phyloP scores from a whole-genome alignment of 2,113 vertebrate genomes.

The Festucalex cinctus region DNA sequence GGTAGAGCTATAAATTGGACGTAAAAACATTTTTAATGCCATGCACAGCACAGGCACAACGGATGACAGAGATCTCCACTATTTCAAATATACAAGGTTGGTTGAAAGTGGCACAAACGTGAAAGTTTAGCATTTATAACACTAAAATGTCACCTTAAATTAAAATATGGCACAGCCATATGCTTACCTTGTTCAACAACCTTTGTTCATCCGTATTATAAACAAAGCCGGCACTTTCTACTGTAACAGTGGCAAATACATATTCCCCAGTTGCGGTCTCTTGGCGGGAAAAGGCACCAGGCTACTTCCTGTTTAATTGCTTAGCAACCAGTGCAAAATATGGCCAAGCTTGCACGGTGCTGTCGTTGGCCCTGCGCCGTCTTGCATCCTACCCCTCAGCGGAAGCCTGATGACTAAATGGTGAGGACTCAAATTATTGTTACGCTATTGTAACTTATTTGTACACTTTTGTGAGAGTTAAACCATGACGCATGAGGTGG shows the following conservation, averaged over 20 bases:
- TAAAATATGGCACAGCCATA: not conserved
- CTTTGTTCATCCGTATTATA: not conserved
- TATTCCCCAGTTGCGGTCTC: too few species aligned
- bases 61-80: too few species aligned
- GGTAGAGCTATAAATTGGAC: too few species aligned
- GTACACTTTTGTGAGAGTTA: not conserved
- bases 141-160: not conserved
- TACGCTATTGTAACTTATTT: not conserved
- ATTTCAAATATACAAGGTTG: not conserved
- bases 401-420: not conserved
- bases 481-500: conserved; percentile 1
- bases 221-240: not conserved
- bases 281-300: not conserved
- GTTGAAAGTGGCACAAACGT: not conserved
- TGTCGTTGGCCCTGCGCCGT: not conserved
- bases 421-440: not conserved
- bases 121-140: not conserved
- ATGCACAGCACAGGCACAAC: too few species aligned
- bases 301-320: not conserved
- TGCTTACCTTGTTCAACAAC: not conserved
- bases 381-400: not conserved
- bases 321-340: not conserved
- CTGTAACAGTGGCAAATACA: too few species aligned
- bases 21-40: too few species aligned
- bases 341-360: not conserved